Evolutionary conservation across 2,113 vertebrate species (phyloP), one percentile per base, ranked within the genome.

Genomic region (Heterotis niloticus): DNA sequence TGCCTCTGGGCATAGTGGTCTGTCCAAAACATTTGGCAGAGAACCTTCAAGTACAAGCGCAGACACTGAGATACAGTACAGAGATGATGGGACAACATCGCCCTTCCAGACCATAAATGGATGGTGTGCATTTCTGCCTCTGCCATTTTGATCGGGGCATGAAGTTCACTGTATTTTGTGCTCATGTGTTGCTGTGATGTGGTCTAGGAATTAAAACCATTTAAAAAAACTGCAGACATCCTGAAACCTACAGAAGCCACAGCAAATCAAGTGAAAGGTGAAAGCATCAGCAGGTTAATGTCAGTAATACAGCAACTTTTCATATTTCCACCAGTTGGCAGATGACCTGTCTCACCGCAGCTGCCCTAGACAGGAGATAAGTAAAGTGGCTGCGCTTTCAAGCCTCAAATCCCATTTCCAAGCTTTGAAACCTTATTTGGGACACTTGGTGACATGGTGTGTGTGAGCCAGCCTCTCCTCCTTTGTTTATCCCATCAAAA

Each of bases 21-120:
- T 74, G 71, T 59, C 24, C 12, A 17, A 26, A 13, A 74, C 71
- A 74, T 74, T 74, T n/a, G n/a, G 54, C 71, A 56, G 54, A 59
- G 20, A 17, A 51, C 13, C 71, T 57, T 28, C 64, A 18, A 59
- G 23, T 16, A 18, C 23, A 28, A 11, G 17, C 52, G 26, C 51
- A 59, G n/a, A 57, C 0, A 12, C 13, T 17, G 54, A 14, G 71
- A 57, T 5, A 5, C 34, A 44, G 34, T 7, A 44, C 34, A 2
- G 34, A 44, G 34, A 2, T 44, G 24, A 74, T 20, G 10, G 52
- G 51, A 74, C 23, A 44, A 59, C 24, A 11, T 57, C 16, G 34
- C 34, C 34, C 34, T 70, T 51, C 18, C 29, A 34, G 68, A 20
- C 34, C 34, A 44, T 44, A 44, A 44, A 44, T 44, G 7, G 13